phyloP scores from a whole-genome alignment of 2,797 vertebrate species.

The Coreius guichenoti region DNA sequence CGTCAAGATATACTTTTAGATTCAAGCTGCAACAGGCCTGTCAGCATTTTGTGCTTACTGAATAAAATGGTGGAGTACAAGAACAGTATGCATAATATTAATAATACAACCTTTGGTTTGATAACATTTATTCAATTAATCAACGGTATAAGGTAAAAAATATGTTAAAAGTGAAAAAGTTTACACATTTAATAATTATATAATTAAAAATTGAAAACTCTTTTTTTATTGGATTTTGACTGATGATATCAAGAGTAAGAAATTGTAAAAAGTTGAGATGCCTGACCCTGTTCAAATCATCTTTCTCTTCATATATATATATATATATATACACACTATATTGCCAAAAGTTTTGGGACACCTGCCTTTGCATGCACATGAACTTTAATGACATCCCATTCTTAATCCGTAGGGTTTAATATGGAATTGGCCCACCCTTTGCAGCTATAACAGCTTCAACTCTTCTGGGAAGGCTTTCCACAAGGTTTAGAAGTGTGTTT shows the following conservation, averaged over 20 bases:
- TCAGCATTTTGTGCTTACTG: conserved; percentile 32
- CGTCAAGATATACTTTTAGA: conserved; percentile 64
- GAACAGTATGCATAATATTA: conserved; percentile 3
- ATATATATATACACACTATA: no score
- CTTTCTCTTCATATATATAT: no score
- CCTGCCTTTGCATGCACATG: no score
- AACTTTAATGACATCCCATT: no score
- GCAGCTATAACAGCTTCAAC: no score
- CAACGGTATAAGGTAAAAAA: background rate
- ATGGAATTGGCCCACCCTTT: no score
- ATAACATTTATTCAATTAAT: conserved; percentile 7
- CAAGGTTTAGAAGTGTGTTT: no score
- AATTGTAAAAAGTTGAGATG: no score
- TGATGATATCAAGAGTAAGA: background rate
- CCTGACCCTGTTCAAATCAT: no score
- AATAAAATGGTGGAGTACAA: conserved; percentile 1
- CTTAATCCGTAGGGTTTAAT: no score
- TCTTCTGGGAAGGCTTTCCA: no score
- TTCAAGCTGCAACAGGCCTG: conserved; percentile 49
- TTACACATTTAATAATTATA: background rate
- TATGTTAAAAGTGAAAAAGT: background rate
- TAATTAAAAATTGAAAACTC: background rate
- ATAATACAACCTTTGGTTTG: conserved; percentile 7
- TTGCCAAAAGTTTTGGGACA: no score
- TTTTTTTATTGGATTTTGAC: background rate